Percentiles rank a stretch among this genome's conserved stretches.
phyloP scores from a whole-genome alignment of 2,888 invertebrate genomes.

The Dyspetes luteomarginatus region DNA sequence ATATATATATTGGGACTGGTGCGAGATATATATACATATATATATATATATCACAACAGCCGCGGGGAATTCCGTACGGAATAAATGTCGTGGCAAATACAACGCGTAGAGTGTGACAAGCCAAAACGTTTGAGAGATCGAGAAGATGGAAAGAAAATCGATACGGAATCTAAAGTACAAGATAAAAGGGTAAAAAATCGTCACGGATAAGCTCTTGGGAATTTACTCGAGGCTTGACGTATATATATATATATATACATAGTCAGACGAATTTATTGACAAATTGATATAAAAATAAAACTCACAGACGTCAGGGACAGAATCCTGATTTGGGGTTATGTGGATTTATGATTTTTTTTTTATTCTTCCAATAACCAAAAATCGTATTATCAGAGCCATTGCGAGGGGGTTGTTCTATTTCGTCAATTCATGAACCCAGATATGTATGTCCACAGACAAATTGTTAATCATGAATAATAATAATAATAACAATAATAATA shows the following conservation, averaged over 20 bases:
- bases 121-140: neutral
- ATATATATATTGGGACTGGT: neutral
- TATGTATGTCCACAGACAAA: no score
- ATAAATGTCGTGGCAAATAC: neutral
- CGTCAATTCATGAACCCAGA: no score
- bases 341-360: neutral
- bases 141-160: slow-evolving; percentile 21
- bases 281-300: slow-evolving; percentile 10
- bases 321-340: no score
- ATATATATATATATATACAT: neutral
- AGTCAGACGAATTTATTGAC: neutral
- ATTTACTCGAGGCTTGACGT: neutral
- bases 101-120: neutral
- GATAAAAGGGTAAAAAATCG: neutral
- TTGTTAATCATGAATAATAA: no score
- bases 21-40: neutral
- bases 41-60: neutral
- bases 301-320: neutral
- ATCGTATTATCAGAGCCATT: no score
- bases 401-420: no score
- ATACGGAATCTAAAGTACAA: neutral
- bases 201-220: neutral
- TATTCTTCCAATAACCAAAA: no score
- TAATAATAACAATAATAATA: neutral
- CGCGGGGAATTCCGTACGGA: neutral